Conservation (phyloP, 2,797 vertebrate species). For the Ptychobarbus kaznakovi region DNA sequence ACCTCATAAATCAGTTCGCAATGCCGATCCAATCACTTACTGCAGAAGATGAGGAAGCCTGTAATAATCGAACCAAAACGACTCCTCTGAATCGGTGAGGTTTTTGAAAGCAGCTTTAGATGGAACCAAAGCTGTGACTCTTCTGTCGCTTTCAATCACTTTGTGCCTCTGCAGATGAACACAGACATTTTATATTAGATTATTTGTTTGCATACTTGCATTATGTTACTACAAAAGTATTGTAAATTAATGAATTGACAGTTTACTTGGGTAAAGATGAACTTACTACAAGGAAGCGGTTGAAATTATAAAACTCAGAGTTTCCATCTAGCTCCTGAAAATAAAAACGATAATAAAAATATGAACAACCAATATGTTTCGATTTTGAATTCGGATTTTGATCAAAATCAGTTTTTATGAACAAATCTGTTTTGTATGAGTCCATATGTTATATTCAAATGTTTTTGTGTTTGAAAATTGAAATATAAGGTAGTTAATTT, state of each 20-base stretch:
- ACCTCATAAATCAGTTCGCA: neutral
- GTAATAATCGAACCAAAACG: constrained; percentile 81
- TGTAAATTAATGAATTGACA: no score
- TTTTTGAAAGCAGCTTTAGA: constrained; percentile 72
- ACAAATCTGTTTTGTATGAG: neutral
- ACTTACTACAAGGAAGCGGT: constrained; percentile 80
- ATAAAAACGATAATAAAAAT: constrained; percentile 17
- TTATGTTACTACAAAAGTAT: neutral
- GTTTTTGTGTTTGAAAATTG: neutral
- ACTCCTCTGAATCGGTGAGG: constrained; percentile 65
- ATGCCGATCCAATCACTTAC: constrained; percentile 63
- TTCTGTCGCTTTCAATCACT: constrained; percentile 71
- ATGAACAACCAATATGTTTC: neutral
- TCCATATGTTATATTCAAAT: neutral
- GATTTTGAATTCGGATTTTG: neutral
- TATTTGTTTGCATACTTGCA: neutral
- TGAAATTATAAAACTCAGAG: constrained; percentile 73
- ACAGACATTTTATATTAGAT: neutral
- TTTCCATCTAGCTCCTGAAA: constrained; percentile 86
- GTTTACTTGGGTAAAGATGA: neutral
- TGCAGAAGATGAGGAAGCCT: constrained; percentile 78
- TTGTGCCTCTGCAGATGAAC: constrained; percentile 46
- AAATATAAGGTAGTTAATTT: neutral
- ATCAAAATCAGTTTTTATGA: neutral
- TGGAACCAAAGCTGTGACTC: constrained; percentile 86